These are phyloP conservation scores for Catharus fuscescens DNA, from an alignment of 2,113 vertebrate genomes.

Conservation along the genomic window DNA sequence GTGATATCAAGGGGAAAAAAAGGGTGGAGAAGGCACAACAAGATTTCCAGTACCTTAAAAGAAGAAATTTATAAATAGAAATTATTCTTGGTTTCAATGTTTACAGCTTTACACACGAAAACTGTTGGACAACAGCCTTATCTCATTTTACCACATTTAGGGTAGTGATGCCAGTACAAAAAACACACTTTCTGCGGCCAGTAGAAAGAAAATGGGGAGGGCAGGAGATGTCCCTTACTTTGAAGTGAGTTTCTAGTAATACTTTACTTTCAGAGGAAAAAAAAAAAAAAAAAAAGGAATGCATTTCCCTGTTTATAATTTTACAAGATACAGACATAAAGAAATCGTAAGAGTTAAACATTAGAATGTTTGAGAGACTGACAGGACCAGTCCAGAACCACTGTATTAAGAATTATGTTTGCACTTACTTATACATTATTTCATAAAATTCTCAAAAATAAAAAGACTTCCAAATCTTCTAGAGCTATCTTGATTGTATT, in stretches of 20 bases:
- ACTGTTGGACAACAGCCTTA: neutral
- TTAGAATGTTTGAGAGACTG: neutral
- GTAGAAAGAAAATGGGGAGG: neutral
- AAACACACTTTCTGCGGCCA: neutral
- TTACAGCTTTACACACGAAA: neutral
- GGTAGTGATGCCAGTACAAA: neutral
- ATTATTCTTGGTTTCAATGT: neutral
- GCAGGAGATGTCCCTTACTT: neutral
- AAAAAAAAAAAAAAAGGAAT: neutral
- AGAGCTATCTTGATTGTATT: neutral
- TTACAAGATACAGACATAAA: neutral
- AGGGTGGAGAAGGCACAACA: fast-evolving
- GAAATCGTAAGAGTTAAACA: neutral
- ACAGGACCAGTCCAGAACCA: neutral
- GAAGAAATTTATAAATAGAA: neutral
- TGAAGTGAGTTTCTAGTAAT: neutral
- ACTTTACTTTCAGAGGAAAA: neutral
- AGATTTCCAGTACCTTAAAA: neutral
- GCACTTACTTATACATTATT: neutral
- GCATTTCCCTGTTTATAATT: neutral
- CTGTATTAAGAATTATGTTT: neutral
- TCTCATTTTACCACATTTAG: neutral
- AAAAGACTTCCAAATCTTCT: neutral
- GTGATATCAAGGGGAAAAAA: neutral
- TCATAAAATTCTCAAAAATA: neutral